Percentiles rank a stretch among this genome's conserved stretches.
phyloP scores from a whole-genome alignment of 2,797 vertebrate species.

The Otus scops region DNA sequence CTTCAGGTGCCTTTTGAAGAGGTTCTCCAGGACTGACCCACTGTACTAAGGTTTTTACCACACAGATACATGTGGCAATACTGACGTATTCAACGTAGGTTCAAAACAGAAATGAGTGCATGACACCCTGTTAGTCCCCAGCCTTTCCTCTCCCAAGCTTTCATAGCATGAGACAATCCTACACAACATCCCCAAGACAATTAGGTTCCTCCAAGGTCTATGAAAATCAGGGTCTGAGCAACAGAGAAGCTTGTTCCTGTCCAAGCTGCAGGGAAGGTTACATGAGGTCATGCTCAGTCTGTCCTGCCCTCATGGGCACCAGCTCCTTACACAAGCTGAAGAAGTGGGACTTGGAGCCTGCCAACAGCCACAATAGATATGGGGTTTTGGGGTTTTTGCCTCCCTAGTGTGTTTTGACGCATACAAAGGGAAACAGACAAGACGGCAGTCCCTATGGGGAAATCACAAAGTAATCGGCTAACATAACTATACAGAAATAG shows the following conservation, averaged over 20 bases:
- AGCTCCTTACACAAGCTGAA: accelerated
- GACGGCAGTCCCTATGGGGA: accelerated
- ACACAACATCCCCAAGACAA: background rate
- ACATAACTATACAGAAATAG: accelerated
- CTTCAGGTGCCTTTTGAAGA: background rate
- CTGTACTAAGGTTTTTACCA: background rate
- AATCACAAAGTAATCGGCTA: accelerated
- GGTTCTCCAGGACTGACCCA: background rate
- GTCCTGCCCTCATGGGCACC: background rate
- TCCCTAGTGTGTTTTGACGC: background rate
- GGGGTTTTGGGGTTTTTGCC: accelerated
- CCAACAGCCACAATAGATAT: accelerated
- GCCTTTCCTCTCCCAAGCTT: background rate
- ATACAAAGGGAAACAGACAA: background rate
- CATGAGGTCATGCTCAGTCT: accelerated
- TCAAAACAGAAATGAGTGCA: accelerated
- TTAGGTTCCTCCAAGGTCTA: background rate
- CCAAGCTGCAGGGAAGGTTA: background rate
- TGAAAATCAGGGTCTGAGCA: background rate
- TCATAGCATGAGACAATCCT: accelerated
- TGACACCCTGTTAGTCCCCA: background rate
- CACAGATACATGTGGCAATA: background rate
- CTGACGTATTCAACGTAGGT: accelerated
- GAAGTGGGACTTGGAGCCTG: no score
- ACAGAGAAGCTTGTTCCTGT: background rate